These are phyloP conservation scores for Lamprotornis superbus DNA, from an alignment of 2,113 vertebrate species.

Conservation along the genomic window DNA sequence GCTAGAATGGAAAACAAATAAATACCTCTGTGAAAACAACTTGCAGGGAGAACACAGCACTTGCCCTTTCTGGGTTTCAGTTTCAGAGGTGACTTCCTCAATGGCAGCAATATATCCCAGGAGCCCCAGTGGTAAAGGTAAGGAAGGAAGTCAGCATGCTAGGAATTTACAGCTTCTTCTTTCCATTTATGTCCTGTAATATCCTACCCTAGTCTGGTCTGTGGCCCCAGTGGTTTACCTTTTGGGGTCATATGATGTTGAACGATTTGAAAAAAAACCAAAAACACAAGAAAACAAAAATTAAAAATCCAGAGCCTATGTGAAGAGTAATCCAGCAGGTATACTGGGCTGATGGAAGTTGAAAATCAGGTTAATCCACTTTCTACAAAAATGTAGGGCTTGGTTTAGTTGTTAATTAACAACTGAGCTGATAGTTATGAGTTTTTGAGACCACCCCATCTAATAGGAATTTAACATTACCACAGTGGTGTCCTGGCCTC, in stretches of 20 bases:
- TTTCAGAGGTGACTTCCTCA: constrained; percentile 17
- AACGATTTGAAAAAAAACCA: background rate
- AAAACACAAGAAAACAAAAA: background rate
- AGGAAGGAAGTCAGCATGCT: background rate
- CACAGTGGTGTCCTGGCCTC: background rate
- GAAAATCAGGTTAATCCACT: background rate
- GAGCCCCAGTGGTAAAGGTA: background rate
- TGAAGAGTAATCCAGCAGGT: background rate
- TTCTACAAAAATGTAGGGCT: background rate
- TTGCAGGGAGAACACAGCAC: background rate
- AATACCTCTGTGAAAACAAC: background rate
- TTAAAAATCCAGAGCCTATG: background rate
- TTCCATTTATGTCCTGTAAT: constrained; percentile 1
- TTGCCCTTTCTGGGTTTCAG: background rate
- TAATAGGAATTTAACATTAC: background rate
- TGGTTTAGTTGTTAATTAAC: background rate
- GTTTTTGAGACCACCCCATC: background rate
- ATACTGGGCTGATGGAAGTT: background rate
- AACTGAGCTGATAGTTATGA: background rate
- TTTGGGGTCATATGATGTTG: background rate
- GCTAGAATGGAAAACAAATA: background rate
- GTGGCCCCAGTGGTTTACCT: background rate
- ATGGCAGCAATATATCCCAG: background rate
- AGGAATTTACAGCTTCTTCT: constrained; percentile 4
- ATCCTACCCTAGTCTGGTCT: background rate